These are phyloP conservation scores for Phoxinus dragarum DNA, from an alignment of 2,797 vertebrate species.

Conservation along the genomic window DNA sequence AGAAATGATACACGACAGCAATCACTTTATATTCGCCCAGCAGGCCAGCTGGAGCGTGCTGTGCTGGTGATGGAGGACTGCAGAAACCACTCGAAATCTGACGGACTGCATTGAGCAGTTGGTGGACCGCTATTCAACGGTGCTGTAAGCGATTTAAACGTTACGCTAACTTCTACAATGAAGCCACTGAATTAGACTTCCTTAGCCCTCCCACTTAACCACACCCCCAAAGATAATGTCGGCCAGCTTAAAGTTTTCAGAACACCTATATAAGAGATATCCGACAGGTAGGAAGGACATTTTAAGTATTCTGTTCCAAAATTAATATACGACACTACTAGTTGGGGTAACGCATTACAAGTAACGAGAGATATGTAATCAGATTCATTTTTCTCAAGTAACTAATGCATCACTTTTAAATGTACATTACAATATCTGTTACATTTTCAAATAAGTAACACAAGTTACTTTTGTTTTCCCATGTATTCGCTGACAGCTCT, in stretches of 20 bases:
- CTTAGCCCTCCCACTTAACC: neutral
- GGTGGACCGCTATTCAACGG: neutral
- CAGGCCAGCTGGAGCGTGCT: conserved; percentile 72
- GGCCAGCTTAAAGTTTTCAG: neutral
- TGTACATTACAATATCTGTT: too few species aligned
- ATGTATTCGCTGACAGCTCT: too few species aligned
- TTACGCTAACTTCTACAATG: neutral
- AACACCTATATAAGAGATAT: conserved; percentile 3
- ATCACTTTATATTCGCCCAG: conserved; percentile 76
- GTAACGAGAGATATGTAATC: too few species aligned
- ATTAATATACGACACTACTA: neutral
- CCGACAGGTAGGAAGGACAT: neutral
- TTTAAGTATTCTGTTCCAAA: neutral
- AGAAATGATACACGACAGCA: conserved; percentile 75
- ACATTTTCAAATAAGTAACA: too few species aligned
- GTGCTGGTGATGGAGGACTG: conserved; percentile 55
- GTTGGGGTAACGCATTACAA: too few species aligned
- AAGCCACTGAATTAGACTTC: conserved; percentile 11
- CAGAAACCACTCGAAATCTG: conserved; percentile 54
- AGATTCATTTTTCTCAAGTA: too few species aligned
- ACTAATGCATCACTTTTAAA: too few species aligned
- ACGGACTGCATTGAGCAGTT: conserved; percentile 33
- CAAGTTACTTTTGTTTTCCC: too few species aligned
- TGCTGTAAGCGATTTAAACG: neutral
- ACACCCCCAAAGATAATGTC: neutral